phyloP scores from a whole-genome alignment of 2,113 vertebrate species.

The Amblyopsis rosae region DNA sequence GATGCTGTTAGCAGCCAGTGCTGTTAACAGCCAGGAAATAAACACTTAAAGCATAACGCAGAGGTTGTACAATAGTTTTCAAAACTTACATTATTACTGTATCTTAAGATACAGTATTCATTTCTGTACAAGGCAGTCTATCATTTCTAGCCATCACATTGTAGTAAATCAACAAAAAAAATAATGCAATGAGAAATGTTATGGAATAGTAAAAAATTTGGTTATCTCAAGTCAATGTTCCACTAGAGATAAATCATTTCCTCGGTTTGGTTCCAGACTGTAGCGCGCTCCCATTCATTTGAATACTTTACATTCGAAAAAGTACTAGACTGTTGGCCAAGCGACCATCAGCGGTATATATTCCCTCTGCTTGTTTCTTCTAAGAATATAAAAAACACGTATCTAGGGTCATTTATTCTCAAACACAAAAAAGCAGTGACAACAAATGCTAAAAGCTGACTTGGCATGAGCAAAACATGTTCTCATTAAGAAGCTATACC shows the following conservation, averaged over 20 bases:
- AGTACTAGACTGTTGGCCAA: slow-evolving; percentile 52
- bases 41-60: too few species aligned
- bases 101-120: neutral
- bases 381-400: slow-evolving; percentile 54
- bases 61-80: neutral
- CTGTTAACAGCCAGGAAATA: too few species aligned
- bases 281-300: slow-evolving; percentile 65
- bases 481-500: slow-evolving; percentile 43
- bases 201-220: slow-evolving; percentile 61
- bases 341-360: slow-evolving; percentile 63
- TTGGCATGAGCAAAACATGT: slow-evolving; percentile 44
- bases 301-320: slow-evolving; percentile 65
- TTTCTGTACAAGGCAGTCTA: neutral
- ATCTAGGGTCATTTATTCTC: slow-evolving; percentile 54
- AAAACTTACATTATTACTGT: neutral
- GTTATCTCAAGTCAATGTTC: slow-evolving; percentile 59
- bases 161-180: slow-evolving; percentile 39
- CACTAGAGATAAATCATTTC: slow-evolving; percentile 67
- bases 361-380: slow-evolving; percentile 53
- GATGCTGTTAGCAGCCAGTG: neutral
- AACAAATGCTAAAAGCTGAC: slow-evolving; percentile 56
- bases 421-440: slow-evolving; percentile 35
- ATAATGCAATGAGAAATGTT: slow-evolving; percentile 44
- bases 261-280: slow-evolving; percentile 60
- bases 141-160: slow-evolving; percentile 9